Percentiles rank a stretch among this genome's conserved stretches.
Conservation (phyloP, 2,797 vertebrate genomes). For the Sebastes cheni region DNA sequence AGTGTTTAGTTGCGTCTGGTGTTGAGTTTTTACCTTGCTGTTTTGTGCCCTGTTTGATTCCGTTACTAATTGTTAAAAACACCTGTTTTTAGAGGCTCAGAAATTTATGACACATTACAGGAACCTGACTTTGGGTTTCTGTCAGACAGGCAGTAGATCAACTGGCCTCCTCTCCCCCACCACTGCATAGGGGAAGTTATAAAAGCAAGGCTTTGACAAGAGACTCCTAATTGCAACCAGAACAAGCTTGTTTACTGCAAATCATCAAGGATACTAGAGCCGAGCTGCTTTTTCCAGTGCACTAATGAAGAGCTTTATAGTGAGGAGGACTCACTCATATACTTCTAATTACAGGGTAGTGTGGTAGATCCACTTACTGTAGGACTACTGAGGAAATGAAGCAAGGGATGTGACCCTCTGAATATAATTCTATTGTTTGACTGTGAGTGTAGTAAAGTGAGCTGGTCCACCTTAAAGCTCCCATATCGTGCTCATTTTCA, state of each 20-base stretch:
- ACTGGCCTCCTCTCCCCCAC: constrained; percentile 1
- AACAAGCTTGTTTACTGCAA: constrained; percentile 61
- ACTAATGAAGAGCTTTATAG: constrained; percentile 63
- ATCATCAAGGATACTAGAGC: constrained; percentile 50
- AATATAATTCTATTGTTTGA: background rate
- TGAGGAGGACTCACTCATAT: constrained; percentile 14
- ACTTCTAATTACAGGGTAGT: constrained; percentile 27
- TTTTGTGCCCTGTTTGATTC: background rate
- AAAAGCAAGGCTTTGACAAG: constrained; percentile 57
- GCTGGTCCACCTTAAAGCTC: background rate
- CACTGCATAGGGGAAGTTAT: constrained; percentile 53
- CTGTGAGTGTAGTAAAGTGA: background rate
- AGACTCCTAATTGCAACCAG: constrained; percentile 68
- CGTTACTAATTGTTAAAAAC: background rate
- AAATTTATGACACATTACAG: background rate
- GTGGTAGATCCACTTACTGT: background rate
- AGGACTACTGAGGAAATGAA: too few species aligned
- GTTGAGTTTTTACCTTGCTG: background rate
- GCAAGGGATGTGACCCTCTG: background rate
- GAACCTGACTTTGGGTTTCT: constrained; percentile 19
- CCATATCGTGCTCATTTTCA: too few species aligned
- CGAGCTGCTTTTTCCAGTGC: constrained; percentile 31
- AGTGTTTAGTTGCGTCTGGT: background rate
- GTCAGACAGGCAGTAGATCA: background rate
- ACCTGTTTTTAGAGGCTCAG: background rate